Evolutionary conservation across 2,888 invertebrate genomes (phyloP).

Genomic region (Xylota segnis): DNA sequence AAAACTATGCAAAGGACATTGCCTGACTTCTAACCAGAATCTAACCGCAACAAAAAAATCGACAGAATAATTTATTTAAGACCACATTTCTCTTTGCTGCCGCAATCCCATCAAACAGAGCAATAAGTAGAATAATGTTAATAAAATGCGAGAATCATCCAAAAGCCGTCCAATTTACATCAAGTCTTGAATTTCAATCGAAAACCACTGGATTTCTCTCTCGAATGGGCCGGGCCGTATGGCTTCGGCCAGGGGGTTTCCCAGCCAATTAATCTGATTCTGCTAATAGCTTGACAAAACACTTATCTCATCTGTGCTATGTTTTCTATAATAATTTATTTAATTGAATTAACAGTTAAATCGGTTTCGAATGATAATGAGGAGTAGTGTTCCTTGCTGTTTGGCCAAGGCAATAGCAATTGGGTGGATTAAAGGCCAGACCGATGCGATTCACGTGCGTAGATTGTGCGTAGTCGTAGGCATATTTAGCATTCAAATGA

Average conservation of each 20-base stretch:
- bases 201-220: not conserved
- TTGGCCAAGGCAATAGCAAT: not conserved
- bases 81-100: slow-evolving; percentile 14
- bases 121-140: slow-evolving; percentile 19
- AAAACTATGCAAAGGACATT: slow-evolving; percentile 38
- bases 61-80: not conserved
- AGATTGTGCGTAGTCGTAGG: slow-evolving; percentile 18
- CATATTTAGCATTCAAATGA: slow-evolving; percentile 50
- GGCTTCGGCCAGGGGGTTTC: slow-evolving; percentile 10
- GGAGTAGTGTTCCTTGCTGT: slow-evolving; percentile 3
- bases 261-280: slow-evolving; percentile 25
- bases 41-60: not conserved
- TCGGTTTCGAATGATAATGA: slow-evolving; percentile 61
- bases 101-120: not conserved
- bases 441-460: slow-evolving; percentile 7
- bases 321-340: slow-evolving; percentile 51
- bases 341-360: slow-evolving; percentile 70
- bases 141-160: slow-evolving; percentile 43
- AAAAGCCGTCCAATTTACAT: not conserved
- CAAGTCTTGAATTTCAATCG: slow-evolving; percentile 42
- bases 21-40: not conserved
- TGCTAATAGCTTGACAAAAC: slow-evolving; percentile 43
- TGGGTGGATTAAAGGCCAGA: slow-evolving; percentile 32
- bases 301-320: slow-evolving; percentile 48
- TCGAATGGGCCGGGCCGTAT: not conserved